A percentile compares a stretch with the other conserved stretches of the same genome.
These are phyloP conservation scores for Azorinus chamasolen DNA, from an alignment of 2,888 invertebrate genomes.

Conservation along the genomic window DNA sequence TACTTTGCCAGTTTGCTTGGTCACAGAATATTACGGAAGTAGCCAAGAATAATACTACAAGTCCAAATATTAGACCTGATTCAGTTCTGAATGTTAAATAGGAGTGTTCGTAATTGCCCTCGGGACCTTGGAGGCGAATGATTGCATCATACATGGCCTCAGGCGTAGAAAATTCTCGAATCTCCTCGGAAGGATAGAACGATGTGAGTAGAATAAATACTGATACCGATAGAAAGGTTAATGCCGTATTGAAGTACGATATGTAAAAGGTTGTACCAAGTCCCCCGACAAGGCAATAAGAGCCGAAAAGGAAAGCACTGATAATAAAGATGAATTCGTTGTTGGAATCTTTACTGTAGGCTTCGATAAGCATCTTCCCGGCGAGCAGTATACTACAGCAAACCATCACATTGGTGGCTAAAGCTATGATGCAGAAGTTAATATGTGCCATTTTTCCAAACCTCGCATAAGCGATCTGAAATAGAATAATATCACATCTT, in stretches of 20 bases:
- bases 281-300: slow-evolving; percentile 79
- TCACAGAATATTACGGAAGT: slow-evolving; percentile 73
- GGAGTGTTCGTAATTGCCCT: slow-evolving; percentile 72
- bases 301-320: slow-evolving; percentile 74
- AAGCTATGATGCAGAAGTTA: slow-evolving; percentile 58
- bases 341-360: slow-evolving; percentile 75
- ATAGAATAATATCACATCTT: not conserved
- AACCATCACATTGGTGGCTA: slow-evolving; percentile 62
- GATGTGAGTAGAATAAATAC: slow-evolving; percentile 71
- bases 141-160: slow-evolving; percentile 71
- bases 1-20: slow-evolving; percentile 84
- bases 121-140: slow-evolving; percentile 68
- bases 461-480: slow-evolving; percentile 56
- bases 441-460: slow-evolving; percentile 59
- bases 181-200: slow-evolving; percentile 55
- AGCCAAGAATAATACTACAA: slow-evolving; percentile 67
- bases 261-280: slow-evolving; percentile 83
- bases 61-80: slow-evolving; percentile 73
- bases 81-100: slow-evolving; percentile 75
- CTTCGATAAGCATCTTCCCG: not conserved
- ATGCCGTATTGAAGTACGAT: slow-evolving; percentile 80
- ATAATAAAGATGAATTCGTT: slow-evolving; percentile 74
- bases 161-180: slow-evolving; percentile 46
- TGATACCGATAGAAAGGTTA: slow-evolving; percentile 76
- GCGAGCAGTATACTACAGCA: not conserved